A percentile compares a stretch with the other conserved stretches of the same genome.
phyloP scores from a whole-genome alignment of 2,797 vertebrate species.

The Mus minutoides region DNA sequence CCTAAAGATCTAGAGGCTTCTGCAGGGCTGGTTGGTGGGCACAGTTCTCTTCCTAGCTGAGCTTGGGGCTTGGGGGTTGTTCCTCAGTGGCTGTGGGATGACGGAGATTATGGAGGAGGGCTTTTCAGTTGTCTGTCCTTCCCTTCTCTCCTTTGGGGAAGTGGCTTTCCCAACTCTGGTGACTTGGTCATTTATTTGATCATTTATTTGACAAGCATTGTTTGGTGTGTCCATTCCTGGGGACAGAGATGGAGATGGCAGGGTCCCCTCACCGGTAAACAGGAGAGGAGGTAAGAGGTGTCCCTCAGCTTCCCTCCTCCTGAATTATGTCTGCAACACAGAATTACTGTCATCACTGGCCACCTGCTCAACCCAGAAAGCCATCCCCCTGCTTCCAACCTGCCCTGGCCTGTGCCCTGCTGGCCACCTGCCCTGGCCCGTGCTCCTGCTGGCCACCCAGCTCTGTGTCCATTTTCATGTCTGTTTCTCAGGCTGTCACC shows the following conservation, averaged over 20 bases:
- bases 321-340: not conserved
- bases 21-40: not conserved
- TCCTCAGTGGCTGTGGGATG: not conserved
- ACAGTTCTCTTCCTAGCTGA: not conserved
- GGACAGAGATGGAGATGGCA: not conserved
- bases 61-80: no score
- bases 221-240: not conserved
- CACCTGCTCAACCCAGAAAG: not conserved
- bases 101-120: no score
- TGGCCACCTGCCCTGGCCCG: fast-evolving
- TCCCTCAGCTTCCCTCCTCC: not conserved
- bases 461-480: fast-evolving
- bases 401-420: fast-evolving
- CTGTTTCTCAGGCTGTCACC: not conserved
- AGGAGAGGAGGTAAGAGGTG: fast-evolving
- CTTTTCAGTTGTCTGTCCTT: not conserved
- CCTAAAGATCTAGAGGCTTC: not conserved
- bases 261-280: not conserved
- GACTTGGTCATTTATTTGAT: not conserved
- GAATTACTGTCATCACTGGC: not conserved
- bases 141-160: not conserved
- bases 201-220: not conserved
- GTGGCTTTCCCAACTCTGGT: not conserved
- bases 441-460: fast-evolving
- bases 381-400: not conserved